phyloP scores from a whole-genome alignment of 2,888 invertebrate species.

The Drosophila maculinotata region DNA sequence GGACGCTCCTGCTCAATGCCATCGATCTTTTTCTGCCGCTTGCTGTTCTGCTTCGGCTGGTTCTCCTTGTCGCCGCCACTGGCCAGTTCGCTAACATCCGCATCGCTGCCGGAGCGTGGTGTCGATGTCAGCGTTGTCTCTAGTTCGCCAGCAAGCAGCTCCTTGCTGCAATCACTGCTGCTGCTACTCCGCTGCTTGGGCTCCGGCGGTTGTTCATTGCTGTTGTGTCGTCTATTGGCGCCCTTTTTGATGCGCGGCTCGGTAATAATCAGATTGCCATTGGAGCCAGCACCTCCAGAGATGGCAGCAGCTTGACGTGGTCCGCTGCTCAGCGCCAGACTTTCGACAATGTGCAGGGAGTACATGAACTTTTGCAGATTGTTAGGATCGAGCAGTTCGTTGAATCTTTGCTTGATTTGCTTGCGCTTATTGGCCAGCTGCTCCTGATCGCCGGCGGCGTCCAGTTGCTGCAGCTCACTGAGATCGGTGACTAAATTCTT shows the following conservation, averaged over 20 bases:
- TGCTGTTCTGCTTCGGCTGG: slow-evolving; percentile 70
- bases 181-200: slow-evolving; percentile 60
- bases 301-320: slow-evolving; percentile 47
- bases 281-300: slow-evolving; percentile 31
- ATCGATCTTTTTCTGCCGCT: slow-evolving; percentile 72
- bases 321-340: slow-evolving; percentile 86
- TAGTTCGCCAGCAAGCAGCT: slow-evolving; percentile 42
- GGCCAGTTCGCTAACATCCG: slow-evolving; percentile 31
- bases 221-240: slow-evolving; percentile 66
- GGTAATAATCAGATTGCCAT: slow-evolving; percentile 61
- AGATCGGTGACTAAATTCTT: slow-evolving; percentile 88
- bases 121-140: slow-evolving; percentile 56
- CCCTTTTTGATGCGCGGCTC: slow-evolving; percentile 68
- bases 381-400: slow-evolving; percentile 92
- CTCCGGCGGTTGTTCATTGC: slow-evolving; percentile 66
- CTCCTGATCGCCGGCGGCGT: slow-evolving; percentile 60
- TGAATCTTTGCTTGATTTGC: slow-evolving; percentile 85
- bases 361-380: slow-evolving; percentile 98
- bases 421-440: slow-evolving; percentile 82
- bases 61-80: slow-evolving; percentile 80
- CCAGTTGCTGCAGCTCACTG: slow-evolving; percentile 72
- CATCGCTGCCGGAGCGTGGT: slow-evolving; percentile 51
- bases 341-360: slow-evolving; percentile 95
- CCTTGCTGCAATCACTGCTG: slow-evolving; percentile 53
- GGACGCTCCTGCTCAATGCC: slow-evolving; percentile 51